Conservation (phyloP, 2,888 invertebrate genomes). For the Caenorhabditis drosophilae region DNA sequence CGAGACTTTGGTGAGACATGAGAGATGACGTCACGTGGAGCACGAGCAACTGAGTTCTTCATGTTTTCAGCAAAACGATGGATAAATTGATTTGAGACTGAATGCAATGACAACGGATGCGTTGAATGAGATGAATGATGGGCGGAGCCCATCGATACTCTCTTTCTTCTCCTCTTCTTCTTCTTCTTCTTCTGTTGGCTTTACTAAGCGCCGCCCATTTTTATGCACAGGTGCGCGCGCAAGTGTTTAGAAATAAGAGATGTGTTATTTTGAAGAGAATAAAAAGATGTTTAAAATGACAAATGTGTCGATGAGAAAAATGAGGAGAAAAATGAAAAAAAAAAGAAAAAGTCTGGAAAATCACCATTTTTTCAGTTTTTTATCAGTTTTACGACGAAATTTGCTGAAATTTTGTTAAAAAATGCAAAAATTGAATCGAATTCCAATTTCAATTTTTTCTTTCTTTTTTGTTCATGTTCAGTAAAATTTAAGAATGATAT, state of each 20-base stretch:
- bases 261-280: conserved; percentile 2
- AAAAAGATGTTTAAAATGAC: conserved; percentile 4
- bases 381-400: not conserved
- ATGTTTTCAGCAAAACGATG: conserved; percentile 2
- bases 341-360: not conserved
- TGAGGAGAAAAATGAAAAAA: conserved; percentile 1
- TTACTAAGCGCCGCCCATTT: conserved; percentile 29
- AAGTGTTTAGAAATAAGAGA: conserved; percentile 7
- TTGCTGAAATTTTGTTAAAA: not conserved
- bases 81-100: not conserved
- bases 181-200: too few relatives aligned
- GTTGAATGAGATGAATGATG: too few relatives aligned
- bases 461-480: too few relatives aligned
- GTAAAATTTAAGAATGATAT: too few relatives aligned
- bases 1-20: conserved; percentile 38
- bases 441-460: too few relatives aligned
- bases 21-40: conserved; percentile 23
- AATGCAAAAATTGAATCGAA: not conserved
- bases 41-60: conserved; percentile 14
- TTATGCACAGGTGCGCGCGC: conserved; percentile 33
- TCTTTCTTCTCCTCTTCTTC: too few relatives aligned
- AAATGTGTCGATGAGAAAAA: conserved; percentile 2
- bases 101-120: too few relatives aligned
- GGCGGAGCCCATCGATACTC: too few relatives aligned
- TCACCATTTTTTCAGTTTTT: too few relatives aligned